Evolutionary conservation across 2,113 vertebrate genomes (phyloP).

Genomic region (Redunca redunca): DNA sequence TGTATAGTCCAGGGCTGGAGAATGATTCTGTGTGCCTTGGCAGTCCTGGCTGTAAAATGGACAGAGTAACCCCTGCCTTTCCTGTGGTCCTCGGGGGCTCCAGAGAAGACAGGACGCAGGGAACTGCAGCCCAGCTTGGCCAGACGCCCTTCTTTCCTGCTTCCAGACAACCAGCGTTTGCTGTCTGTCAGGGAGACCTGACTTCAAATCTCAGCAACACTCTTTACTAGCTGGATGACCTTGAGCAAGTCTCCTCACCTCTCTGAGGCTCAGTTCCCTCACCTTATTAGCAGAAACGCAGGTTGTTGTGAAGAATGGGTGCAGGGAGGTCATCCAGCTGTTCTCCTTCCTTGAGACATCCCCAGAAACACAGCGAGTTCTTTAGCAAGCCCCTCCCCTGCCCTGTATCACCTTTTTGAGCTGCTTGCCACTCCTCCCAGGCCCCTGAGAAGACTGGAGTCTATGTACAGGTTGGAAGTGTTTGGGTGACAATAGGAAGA

Average conservation of each 20-base stretch:
- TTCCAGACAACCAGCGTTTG: not conserved
- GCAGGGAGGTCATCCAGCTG: not conserved
- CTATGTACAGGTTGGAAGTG: not conserved
- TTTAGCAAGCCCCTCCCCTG: accelerated
- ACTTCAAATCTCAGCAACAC: not conserved
- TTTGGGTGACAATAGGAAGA: not conserved
- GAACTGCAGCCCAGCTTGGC: not conserved
- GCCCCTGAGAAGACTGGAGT: not conserved
- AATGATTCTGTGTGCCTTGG: not conserved
- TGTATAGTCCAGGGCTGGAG: not conserved
- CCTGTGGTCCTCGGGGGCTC: not conserved
- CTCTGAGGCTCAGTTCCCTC: not conserved
- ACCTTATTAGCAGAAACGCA: not conserved
- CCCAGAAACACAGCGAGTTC: not conserved
- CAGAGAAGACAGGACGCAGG: not conserved
- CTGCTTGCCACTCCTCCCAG: not conserved
- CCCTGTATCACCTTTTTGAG: not conserved
- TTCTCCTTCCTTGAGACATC: not conserved
- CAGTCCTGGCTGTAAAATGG: not conserved
- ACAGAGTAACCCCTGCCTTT: not conserved
- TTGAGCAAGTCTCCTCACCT: not conserved
- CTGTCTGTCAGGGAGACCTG: not conserved
- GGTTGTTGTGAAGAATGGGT: not conserved
- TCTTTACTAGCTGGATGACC: not conserved
- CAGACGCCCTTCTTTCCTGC: not conserved